Percentiles rank a stretch among this genome's conserved stretches.
Evolutionary conservation across 2,888 invertebrate species (phyloP).

Genomic region (Linyphia triangularis): DNA sequence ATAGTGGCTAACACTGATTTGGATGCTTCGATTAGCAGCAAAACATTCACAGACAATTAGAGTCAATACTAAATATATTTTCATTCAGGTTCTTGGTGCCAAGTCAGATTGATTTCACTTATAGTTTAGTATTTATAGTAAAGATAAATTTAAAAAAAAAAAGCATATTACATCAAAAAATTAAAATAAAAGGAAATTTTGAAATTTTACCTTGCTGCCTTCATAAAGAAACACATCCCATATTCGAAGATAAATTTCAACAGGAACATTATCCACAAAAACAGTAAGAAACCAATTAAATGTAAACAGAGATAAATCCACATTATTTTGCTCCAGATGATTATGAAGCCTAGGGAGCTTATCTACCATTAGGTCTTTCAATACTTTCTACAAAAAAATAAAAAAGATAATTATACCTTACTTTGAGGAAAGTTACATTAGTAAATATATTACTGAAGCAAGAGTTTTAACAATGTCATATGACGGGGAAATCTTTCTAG

Average conservation of each 20-base stretch:
- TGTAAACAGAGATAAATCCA: constrained; percentile 82
- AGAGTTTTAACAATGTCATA: no score
- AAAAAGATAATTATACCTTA: no score
- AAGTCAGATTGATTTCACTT: no score
- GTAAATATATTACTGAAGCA: no score
- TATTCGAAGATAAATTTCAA: constrained; percentile 81
- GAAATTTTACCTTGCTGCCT: constrained; percentile 80
- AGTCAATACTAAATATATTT: no score
- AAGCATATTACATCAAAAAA: not conserved
- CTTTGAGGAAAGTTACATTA: no score
- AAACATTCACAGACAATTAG: no score
- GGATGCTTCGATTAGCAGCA: no score
- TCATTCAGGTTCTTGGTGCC: no score
- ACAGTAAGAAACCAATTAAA: constrained; percentile 83
- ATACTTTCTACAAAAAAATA: constrained; percentile 79
- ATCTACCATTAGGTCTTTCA: constrained; percentile 82
- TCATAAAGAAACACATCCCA: constrained; percentile 83
- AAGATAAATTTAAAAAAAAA: not conserved
- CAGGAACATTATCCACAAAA: constrained; percentile 82
- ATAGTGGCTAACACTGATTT: no score
- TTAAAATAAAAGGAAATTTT: not conserved
- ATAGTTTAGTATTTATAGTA: no score
- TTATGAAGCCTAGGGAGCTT: constrained; percentile 81
- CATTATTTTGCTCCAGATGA: constrained; percentile 81
- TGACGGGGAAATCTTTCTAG: no score